phyloP scores from a whole-genome alignment of 2,797 vertebrate genomes.

The Chloroceryle inda region DNA sequence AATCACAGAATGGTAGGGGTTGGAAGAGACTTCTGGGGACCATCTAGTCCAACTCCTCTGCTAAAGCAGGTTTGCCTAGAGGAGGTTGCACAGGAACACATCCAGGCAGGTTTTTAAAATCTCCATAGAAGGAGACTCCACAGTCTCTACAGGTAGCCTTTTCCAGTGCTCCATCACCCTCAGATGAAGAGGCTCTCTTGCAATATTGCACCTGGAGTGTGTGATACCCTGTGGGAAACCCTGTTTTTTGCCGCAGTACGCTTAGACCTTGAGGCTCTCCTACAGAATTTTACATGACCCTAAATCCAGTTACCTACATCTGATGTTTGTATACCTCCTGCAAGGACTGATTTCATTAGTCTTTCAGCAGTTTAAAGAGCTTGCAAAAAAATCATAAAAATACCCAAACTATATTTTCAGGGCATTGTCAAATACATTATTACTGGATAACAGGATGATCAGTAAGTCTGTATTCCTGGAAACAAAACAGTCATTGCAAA shows the following conservation, averaged over 20 bases:
- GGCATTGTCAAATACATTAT: accelerated
- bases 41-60: too few relatives aligned
- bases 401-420: neutral
- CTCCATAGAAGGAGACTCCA: too few relatives aligned
- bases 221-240: neutral
- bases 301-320: neutral
- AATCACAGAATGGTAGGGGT: too few relatives aligned
- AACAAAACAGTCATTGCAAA: neutral
- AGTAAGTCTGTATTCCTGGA: neutral
- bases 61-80: too few relatives aligned
- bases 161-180: too few relatives aligned
- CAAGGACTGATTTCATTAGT: neutral
- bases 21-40: too few relatives aligned
- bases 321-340: neutral
- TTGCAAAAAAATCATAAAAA: neutral
- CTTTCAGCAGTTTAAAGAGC: neutral
- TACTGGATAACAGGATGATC: neutral
- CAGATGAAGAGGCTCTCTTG: neutral
- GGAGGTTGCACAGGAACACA: too few relatives aligned
- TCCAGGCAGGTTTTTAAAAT: too few relatives aligned
- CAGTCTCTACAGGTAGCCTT: too few relatives aligned
- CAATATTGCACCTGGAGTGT: accelerated
- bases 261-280: neutral
- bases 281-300: neutral
- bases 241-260: neutral